Percentiles rank a stretch among this genome's conserved stretches.
Evolutionary conservation across 2,113 vertebrate genomes (phyloP).

Genomic region (Mus musculus): DNA sequence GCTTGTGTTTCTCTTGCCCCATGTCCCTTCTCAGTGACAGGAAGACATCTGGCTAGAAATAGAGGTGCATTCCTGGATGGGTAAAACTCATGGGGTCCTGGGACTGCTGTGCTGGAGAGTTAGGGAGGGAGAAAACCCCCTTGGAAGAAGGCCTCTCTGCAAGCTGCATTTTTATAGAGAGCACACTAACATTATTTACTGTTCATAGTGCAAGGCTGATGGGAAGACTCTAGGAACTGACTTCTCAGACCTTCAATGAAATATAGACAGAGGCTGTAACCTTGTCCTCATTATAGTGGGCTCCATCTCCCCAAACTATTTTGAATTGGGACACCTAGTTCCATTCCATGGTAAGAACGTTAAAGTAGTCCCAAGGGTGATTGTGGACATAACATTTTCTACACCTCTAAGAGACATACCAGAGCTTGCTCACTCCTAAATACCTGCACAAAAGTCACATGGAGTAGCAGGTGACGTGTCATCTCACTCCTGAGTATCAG

Average conservation of each 20-base stretch:
- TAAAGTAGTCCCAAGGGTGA: neutral
- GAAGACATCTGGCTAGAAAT: neutral
- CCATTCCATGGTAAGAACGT: neutral
- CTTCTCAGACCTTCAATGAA: neutral
- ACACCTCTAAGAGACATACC: neutral
- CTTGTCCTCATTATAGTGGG: neutral
- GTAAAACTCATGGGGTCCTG: neutral
- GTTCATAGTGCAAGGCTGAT: neutral
- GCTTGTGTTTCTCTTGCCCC: neutral
- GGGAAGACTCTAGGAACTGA: neutral
- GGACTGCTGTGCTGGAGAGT: neutral
- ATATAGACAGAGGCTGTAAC: neutral
- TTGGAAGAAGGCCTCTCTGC: neutral
- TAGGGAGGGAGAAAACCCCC: neutral
- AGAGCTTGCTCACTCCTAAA: neutral
- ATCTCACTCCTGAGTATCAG: neutral
- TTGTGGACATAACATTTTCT: neutral
- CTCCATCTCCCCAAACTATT: neutral
- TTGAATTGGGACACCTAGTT: neutral
- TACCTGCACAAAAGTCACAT: neutral
- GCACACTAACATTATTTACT: neutral
- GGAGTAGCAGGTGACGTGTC: neutral
- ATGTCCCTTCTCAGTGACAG: neutral
- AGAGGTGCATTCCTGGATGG: neutral
- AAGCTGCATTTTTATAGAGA: neutral